Evolutionary conservation across 2,113 vertebrate genomes (phyloP).

Genomic region (Mohoua ochrocephala): DNA sequence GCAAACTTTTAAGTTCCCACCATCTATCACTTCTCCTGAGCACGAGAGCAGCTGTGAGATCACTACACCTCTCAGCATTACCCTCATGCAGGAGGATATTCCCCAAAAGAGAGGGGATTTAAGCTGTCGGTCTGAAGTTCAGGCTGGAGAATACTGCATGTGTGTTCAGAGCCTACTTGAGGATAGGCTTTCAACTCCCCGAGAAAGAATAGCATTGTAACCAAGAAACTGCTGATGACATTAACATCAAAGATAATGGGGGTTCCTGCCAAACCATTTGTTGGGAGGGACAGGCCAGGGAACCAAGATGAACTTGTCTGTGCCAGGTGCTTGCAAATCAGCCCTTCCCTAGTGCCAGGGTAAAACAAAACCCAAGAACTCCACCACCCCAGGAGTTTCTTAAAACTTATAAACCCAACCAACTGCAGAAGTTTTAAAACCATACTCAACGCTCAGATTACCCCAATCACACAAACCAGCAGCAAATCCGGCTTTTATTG

Average conservation of each 20-base stretch:
- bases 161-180: not conserved
- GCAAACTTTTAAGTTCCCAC: constrained; percentile 8
- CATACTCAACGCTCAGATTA: not conserved
- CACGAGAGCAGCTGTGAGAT: not conserved
- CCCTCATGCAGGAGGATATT: not conserved
- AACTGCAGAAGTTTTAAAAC: constrained; percentile 41
- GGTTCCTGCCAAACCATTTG: constrained; percentile 35
- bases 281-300: not conserved
- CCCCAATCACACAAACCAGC: constrained; percentile 49
- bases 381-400: constrained; percentile 31
- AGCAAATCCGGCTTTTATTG: constrained; percentile 61
- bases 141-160: not conserved
- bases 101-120: not conserved
- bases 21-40: not conserved
- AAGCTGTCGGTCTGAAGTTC: not conserved
- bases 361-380: constrained; percentile 15
- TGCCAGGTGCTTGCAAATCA: constrained; percentile 53
- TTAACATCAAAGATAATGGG: constrained; percentile 46
- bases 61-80: not conserved
- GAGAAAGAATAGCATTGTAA: constrained; percentile 3
- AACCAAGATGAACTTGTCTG: constrained; percentile 28
- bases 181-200: constrained; percentile 8
- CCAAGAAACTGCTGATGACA: constrained; percentile 43
- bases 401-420: constrained; percentile 31
- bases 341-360: not conserved